Evolutionary conservation across 2,888 invertebrate genomes (phyloP).

Genomic region (Acrobasis consociella): DNA sequence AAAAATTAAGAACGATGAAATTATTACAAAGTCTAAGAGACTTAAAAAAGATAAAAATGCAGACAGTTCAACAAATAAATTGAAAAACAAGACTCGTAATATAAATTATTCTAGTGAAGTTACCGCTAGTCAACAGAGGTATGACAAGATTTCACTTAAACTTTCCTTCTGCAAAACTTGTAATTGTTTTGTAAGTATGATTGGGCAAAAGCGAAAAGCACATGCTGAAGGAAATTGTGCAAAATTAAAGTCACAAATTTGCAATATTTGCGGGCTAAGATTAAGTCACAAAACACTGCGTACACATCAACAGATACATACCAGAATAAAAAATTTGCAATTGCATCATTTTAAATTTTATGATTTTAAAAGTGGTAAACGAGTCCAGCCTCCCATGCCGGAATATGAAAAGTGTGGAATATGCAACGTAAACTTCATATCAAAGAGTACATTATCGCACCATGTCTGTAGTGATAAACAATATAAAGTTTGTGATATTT

Average conservation of each 20-base stretch:
- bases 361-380: slow-evolving; percentile 47
- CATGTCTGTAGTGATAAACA: slow-evolving; percentile 52
- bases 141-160: slow-evolving; percentile 8
- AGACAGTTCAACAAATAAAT: background rate
- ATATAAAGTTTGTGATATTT: slow-evolving; percentile 51
- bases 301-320: slow-evolving; percentile 51
- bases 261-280: slow-evolving; percentile 58
- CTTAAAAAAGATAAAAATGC: background rate
- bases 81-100: background rate
- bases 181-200: slow-evolving; percentile 49
- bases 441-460: slow-evolving; percentile 39
- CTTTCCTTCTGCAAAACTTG: slow-evolving; percentile 54
- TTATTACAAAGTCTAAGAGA: background rate
- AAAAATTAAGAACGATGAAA: slow-evolving; percentile 3
- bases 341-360: slow-evolving; percentile 58
- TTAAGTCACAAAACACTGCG: slow-evolving; percentile 44
- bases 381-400: slow-evolving; percentile 57
- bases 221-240: slow-evolving; percentile 48
- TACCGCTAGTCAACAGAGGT: background rate
- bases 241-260: slow-evolving; percentile 43
- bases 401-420: slow-evolving; percentile 54
- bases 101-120: background rate
- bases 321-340: slow-evolving; percentile 40
- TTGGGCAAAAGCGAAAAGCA: slow-evolving; percentile 34
- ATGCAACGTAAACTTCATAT: slow-evolving; percentile 56